Evolutionary conservation across 2,888 invertebrate species (phyloP), one percentile per base, ranked within the genome.

Genomic region (Candidula unifasciata): DNA sequence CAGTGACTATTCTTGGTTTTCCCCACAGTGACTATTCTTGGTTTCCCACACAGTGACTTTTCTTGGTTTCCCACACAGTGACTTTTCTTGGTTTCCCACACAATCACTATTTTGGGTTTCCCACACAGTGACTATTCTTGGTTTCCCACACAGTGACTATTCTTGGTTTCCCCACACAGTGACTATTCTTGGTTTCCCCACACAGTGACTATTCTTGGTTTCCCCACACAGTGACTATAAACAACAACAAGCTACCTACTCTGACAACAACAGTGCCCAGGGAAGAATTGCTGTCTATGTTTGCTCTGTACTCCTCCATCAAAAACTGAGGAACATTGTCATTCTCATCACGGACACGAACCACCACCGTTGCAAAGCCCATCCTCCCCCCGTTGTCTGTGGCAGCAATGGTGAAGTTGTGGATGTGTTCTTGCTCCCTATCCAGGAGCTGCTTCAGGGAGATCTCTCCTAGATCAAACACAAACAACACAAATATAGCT

Each of bases 401-500:
- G 66, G 93, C 94, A 21, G 92, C 91, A 73, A 94, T 89, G 6
- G 93, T 91, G 37, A 94, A 86, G 69, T 89, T 89, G 85, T 91
- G 93, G 37, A 90, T 86, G 2, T 88, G 87, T 83, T 95, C 95
- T 24, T 95, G 93, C 94, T 98, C 98, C 91, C 97, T 96, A 94
- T 98, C 98, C 84, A 98, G 95, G 66, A 96, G 95, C 91, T 96
- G 95, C 91, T 96, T 89, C 3, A 92, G 92, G 76, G 88, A 91
- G 35, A 94, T 88, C 84, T 93, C 93, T 44, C 94, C 94, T 93
- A 87, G 3, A 54, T 30, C 16, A 18, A 30, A 5, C 60, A 60
- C n/a, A 60, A 60, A 5, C n/a, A 24, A 44, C 8, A 44, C 44
- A 44, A 44, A 44, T 13, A 44, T 10, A 13, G 44, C 8, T 44